phyloP scores from a whole-genome alignment of 2,113 vertebrate genomes.

The Paradoxurus hermaphroditus region DNA sequence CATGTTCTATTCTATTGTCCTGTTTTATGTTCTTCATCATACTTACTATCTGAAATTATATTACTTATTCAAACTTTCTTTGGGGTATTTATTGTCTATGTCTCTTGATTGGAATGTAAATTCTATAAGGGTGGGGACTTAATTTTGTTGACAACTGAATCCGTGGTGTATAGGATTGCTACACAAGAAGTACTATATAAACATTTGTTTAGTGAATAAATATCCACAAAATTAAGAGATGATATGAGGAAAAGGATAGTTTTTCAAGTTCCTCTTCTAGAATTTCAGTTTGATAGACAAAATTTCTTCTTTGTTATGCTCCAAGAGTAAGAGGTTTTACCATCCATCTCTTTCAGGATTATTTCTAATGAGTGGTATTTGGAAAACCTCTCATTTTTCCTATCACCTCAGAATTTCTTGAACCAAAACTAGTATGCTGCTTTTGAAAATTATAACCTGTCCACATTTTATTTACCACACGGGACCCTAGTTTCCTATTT shows the following conservation, averaged over 20 bases:
- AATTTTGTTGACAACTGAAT: not conserved
- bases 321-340: not conserved
- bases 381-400: not conserved
- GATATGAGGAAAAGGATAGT: not conserved
- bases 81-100: not conserved
- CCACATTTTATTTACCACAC: not conserved
- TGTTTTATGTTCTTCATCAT: not conserved
- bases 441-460: not conserved
- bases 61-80: not conserved
- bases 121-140: not conserved
- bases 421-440: not conserved
- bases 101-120: not conserved
- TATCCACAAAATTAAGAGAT: not conserved
- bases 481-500: not conserved
- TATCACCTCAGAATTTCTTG: not conserved
- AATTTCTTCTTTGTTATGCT: not conserved
- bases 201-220: not conserved
- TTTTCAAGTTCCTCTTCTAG: not conserved
- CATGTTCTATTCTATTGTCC: not conserved
- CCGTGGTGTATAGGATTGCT: not conserved
- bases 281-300: not conserved
- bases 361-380: not conserved
- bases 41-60: not conserved
- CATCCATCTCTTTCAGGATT: not conserved
- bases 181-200: not conserved